Conservation (phyloP, 2,888 invertebrate species). For the Patella pellucida region DNA sequence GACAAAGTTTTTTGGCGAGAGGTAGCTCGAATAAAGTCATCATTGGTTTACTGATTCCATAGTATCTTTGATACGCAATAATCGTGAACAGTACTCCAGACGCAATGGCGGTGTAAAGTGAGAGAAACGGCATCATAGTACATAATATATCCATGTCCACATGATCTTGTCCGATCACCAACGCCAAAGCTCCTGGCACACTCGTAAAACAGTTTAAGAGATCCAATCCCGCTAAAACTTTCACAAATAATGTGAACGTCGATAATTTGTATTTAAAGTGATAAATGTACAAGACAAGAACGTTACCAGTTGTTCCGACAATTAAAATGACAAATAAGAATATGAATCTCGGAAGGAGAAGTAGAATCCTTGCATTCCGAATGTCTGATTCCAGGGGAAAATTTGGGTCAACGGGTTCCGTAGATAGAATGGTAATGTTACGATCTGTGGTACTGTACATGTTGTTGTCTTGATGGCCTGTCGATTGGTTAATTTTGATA, state of each 20-base stretch:
- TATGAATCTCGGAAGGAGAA: not conserved
- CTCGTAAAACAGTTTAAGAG: slow-evolving; percentile 18
- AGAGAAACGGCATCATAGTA: slow-evolving; percentile 14
- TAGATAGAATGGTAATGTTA: too few species aligned
- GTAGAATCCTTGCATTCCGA: not conserved
- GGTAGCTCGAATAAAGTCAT: not conserved
- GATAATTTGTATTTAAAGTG: slow-evolving; percentile 18
- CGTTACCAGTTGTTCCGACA: slow-evolving; percentile 17
- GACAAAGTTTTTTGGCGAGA: slow-evolving; percentile 8
- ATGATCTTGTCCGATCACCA: slow-evolving; percentile 11
- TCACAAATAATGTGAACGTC: slow-evolving; percentile 19
- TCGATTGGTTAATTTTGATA: too few species aligned
- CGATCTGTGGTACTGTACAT: too few species aligned
- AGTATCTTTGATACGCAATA: slow-evolving; percentile 18
- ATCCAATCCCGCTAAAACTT: slow-evolving; percentile 20
- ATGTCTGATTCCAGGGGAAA: not conserved
- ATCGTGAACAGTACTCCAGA: slow-evolving; percentile 19
- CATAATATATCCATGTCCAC: slow-evolving; percentile 13
- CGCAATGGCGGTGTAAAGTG: slow-evolving; percentile 7
- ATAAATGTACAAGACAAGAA: slow-evolving; percentile 24
- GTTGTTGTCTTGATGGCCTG: too few species aligned
- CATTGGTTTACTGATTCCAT: slow-evolving; percentile 17
- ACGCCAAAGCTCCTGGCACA: slow-evolving; percentile 12
- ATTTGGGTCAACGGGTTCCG: not conserved
- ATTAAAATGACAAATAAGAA: slow-evolving; percentile 17